Base-by-base conservation (phyloP, 2,113 vertebrate species). In the Paracyprichromis sp. region DNA sequence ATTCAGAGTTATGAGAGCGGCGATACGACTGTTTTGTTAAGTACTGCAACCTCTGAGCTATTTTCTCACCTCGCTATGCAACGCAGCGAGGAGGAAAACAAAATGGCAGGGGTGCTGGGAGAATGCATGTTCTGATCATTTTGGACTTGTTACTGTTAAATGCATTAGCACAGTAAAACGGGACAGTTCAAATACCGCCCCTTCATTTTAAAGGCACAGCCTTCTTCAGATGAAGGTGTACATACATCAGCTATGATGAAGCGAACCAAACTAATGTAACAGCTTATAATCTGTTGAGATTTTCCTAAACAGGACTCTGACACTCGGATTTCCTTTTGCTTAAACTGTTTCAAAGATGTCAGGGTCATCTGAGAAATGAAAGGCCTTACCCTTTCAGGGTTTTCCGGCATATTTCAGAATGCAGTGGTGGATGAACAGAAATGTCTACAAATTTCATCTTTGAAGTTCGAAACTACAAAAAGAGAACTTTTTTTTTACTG, bases 381-480 rank as follows among this genome's bases (percentile, higher is more conserved):
- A 63, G 34, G n/a, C 31, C n/a, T 59, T 31, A 14, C 29, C 53
- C 8, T 61, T 61, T 21, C 40, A 82, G 17, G 16, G 13, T 34
- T 43, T 53, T 78, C 16, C 4, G 54, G 21, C 52, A 38, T 31
- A 84, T 54, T 78, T 34, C 17, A 50, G 9, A 31, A 78, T 50
- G 73, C 26, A 78, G 9, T 13, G 17, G 3, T 52, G 73, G 73
- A 78, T 78, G 73, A 78, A n/a, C 45, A 69, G 29, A 53, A 21
- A 61, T 69, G 83, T 86, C 63, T 53, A 59, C 21, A 78, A 21
- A 1, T 71, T 38, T 36, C 29, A 59, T 89, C 66, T 57, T 87
- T 90, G 38, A 88, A 78, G 86, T 82, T 83, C 3, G 12, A 21
- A 69, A n/a, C 56, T 26, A 61, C 34, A 76, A 31, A 52, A 57